Evolutionary conservation across 2,113 vertebrate species (phyloP).

Genomic region (Dipodomys merriami): DNA sequence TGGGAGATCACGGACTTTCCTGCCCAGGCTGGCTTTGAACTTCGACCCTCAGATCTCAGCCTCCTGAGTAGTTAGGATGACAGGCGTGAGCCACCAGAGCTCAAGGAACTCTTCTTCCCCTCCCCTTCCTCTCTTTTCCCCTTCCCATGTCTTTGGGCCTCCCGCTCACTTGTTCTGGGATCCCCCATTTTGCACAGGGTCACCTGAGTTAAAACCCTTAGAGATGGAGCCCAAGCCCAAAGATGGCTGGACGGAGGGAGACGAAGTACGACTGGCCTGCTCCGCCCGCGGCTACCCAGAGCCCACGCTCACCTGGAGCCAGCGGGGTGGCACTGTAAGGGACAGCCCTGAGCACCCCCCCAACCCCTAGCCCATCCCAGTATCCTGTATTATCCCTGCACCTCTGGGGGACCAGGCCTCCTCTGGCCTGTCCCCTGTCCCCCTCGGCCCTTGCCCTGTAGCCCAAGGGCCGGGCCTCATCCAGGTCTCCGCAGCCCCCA

Average conservation of each 20-base stretch:
- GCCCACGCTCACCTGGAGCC: conserved; percentile 86
- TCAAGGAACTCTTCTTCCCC: background rate
- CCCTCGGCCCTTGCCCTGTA: background rate
- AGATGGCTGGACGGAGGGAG: conserved; percentile 75
- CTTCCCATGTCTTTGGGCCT: accelerated
- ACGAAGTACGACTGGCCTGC: conserved; percentile 82
- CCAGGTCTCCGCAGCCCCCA: conserved; percentile 43
- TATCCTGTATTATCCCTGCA: no score
- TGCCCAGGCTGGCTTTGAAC: no score
- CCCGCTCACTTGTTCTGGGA: accelerated
- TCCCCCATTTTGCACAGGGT: background rate
- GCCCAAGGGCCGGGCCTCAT: background rate
- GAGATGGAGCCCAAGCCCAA: background rate
- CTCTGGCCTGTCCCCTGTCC: background rate
- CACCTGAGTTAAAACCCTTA: conserved; percentile 57
- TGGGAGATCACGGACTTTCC: no score
- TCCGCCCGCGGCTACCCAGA: conserved; percentile 82
- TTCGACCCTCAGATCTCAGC: no score
- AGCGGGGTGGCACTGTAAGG: conserved; percentile 80
- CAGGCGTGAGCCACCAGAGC: no score
- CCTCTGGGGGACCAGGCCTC: no score
- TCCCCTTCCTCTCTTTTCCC: background rate
- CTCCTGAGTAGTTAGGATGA: no score
- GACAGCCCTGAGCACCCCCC: background rate
- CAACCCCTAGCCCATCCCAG: background rate